phyloP scores from a whole-genome alignment of 2,888 invertebrate species.

The Mythimna impura region DNA sequence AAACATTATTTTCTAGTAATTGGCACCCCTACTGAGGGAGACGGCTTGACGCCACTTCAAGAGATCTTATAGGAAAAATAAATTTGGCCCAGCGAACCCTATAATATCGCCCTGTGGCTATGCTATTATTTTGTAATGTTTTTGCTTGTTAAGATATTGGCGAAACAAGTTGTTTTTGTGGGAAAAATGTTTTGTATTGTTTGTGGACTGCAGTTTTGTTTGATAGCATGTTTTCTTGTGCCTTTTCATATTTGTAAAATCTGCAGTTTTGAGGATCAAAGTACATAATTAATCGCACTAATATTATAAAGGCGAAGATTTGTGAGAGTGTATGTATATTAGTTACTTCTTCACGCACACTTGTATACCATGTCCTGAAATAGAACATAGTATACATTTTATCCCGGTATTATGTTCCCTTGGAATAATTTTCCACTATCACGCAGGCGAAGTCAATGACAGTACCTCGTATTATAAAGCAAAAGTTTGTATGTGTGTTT shows the following conservation, averaged over 20 bases:
- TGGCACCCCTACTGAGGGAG: conserved; percentile 87
- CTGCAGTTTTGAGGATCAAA: not conserved
- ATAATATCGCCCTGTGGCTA: conserved; percentile 75
- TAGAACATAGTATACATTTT: no score
- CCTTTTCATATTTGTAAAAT: not conserved
- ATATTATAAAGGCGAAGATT: no score
- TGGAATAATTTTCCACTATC: no score
- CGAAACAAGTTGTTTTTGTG: conserved; percentile 68
- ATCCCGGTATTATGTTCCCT: no score
- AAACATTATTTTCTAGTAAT: conserved; percentile 88
- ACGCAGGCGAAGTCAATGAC: no score
- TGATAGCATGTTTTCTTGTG: not conserved
- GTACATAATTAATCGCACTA: not conserved
- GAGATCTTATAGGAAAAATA: conserved; percentile 88
- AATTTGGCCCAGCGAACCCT: conserved; percentile 76
- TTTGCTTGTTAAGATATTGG: conserved; percentile 75
- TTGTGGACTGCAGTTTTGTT: conserved; percentile 38
- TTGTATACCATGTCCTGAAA: no score
- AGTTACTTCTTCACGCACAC: no score
- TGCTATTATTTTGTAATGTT: conserved; percentile 85
- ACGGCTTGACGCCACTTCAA: conserved; percentile 86
- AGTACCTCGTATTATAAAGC: no score
- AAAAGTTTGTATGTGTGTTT: no score
- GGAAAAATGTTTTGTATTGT: conserved; percentile 52
- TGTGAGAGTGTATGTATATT: no score